A percentile compares a stretch with the other conserved stretches of the same genome.
Conservation (phyloP, 2,797 vertebrate genomes). For the Rhinichthys osculus region DNA sequence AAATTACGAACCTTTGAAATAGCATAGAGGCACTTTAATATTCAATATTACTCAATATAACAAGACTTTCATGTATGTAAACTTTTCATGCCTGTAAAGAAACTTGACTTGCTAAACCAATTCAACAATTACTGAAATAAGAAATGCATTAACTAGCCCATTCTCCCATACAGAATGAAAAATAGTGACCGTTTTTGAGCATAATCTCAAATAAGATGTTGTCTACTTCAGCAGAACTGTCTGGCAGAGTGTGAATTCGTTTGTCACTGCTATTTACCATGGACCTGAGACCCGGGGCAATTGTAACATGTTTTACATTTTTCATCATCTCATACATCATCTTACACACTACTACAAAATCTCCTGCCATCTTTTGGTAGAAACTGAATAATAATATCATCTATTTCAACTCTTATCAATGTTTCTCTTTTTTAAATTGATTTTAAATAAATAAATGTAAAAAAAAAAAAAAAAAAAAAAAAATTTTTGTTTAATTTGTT, state of each 20-base stretch:
- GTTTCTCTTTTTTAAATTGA: background rate
- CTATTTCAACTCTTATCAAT: background rate
- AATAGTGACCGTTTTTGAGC: background rate
- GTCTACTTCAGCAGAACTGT: conserved; percentile 13
- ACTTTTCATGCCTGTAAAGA: background rate
- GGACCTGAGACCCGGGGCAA: background rate
- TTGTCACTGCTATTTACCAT: conserved; percentile 9
- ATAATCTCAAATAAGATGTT: conserved; percentile 17
- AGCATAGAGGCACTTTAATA: background rate
- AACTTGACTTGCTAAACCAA: background rate
- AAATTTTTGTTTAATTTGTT: no score
- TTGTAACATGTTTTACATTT: background rate
- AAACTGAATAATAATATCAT: background rate
- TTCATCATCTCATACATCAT: background rate
- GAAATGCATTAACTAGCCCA: background rate
- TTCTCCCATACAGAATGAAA: background rate
- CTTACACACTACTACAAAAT: background rate
- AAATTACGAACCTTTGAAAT: background rate
- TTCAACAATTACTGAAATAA: background rate
- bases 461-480: no score
- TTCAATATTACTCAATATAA: background rate
- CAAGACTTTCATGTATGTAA: background rate
- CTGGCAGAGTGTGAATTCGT: background rate
- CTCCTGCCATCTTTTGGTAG: background rate
- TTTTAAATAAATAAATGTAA: no score